phyloP scores from a whole-genome alignment of 2,797 vertebrate species.

The Sebastes elongatus region DNA sequence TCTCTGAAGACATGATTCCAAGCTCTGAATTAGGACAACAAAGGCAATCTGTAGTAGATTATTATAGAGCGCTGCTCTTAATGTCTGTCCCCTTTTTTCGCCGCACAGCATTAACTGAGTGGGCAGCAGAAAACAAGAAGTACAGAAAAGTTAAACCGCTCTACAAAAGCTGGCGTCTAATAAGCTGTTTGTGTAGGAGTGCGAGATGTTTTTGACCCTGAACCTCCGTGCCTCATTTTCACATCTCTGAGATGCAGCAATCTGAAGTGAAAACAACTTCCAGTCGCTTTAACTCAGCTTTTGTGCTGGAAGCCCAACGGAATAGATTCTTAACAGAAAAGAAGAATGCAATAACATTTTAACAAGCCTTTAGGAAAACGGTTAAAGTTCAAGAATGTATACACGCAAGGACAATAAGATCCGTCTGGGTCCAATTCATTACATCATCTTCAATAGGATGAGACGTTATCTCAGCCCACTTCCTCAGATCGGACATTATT shows the following conservation, averaged over 20 bases:
- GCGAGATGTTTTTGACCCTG: constrained; percentile 61
- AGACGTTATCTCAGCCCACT: constrained; percentile 4
- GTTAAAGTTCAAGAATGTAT: constrained; percentile 32
- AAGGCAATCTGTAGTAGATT: constrained; percentile 35
- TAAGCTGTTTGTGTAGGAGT: constrained; percentile 71
- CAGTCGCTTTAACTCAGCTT: constrained; percentile 48
- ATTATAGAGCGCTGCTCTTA: constrained; percentile 32
- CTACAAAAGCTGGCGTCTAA: constrained; percentile 63
- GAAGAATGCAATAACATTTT: constrained; percentile 31
- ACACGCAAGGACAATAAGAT: not conserved
- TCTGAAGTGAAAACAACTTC: constrained; percentile 54
- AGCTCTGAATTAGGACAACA: constrained; percentile 46
- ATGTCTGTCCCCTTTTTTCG: constrained; percentile 14
- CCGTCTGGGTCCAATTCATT: constrained; percentile 14
- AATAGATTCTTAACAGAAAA: constrained; percentile 30
- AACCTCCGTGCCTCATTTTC: constrained; percentile 57
- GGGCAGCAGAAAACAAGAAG: constrained; percentile 65
- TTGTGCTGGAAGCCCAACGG: constrained; percentile 35
- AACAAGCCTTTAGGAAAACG: constrained; percentile 32
- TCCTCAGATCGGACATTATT: constrained; percentile 29
- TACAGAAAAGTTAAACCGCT: constrained; percentile 51
- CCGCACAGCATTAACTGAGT: constrained; percentile 60
- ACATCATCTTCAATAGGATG: constrained; percentile 14
- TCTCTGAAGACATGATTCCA: constrained; percentile 20
- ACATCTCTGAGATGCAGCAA: constrained; percentile 48